Conservation (phyloP, 2,113 vertebrate species). For the Neolamprologus brichardi region DNA sequence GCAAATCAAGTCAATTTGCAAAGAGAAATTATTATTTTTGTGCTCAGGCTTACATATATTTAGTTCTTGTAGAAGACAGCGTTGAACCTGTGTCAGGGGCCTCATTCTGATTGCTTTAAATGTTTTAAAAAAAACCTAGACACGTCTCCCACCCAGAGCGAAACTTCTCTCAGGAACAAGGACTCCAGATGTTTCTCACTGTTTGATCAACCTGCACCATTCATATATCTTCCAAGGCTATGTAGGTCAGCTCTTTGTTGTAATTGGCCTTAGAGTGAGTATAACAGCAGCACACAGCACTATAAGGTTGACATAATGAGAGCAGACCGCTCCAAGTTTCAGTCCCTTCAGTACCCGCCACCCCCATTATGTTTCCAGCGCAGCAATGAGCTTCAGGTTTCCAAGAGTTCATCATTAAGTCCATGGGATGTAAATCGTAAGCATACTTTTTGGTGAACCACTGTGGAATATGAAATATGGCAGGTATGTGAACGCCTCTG, state of each 20-base stretch:
- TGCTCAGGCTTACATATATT: no score
- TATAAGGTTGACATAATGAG: constrained; percentile 25
- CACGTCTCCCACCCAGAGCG: not conserved
- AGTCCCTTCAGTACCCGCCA: not conserved
- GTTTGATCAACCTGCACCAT: not conserved
- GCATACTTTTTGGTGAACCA: not conserved
- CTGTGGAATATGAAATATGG: not conserved
- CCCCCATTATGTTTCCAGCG: not conserved
- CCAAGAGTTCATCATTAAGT: not conserved
- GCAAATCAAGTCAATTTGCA: not conserved
- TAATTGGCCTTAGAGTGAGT: not conserved
- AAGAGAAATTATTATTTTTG: not conserved
- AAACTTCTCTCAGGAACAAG: not conserved
- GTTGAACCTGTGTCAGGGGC: not conserved
- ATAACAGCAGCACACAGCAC: not conserved
- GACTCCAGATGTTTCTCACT: not conserved
- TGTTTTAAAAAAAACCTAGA: not conserved
- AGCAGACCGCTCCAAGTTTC: not conserved
- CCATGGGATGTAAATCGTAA: not conserved
- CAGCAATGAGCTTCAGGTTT: not conserved
- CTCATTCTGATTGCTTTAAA: not conserved
- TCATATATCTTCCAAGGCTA: not conserved
- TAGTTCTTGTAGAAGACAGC: not conserved
- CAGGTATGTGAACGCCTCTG: constrained; percentile 1
- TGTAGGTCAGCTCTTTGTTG: not conserved